Evolutionary conservation across 2,888 invertebrate species (phyloP).

Genomic region (Charanyca ferruginea): DNA sequence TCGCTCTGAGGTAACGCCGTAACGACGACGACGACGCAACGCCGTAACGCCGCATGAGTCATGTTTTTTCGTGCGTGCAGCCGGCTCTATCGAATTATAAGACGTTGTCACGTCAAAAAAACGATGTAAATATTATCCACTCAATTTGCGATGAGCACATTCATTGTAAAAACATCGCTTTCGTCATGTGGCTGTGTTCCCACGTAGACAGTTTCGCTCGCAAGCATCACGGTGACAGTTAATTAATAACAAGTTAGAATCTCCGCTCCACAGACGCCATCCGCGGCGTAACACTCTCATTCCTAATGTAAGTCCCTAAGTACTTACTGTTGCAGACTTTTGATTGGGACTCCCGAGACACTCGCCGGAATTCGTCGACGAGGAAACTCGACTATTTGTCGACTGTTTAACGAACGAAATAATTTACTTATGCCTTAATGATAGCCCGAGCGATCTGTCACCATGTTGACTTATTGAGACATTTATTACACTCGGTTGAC

Average conservation of each 20-base stretch:
- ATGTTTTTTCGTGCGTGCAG: constrained; percentile 41
- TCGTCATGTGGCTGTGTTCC: constrained; percentile 74
- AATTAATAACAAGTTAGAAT: constrained; percentile 82
- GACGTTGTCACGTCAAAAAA: too few relatives aligned
- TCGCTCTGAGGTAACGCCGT: too few relatives aligned
- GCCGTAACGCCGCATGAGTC: too few relatives aligned
- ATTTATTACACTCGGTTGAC: constrained; percentile 75
- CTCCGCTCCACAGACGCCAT: constrained; percentile 68
- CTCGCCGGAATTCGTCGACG: constrained; percentile 46
- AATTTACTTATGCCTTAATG: constrained; percentile 76
- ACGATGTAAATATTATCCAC: constrained; percentile 68
- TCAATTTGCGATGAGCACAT: constrained; percentile 69
- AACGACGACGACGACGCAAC: too few relatives aligned
- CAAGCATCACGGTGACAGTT: constrained; percentile 70
- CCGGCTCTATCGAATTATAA: too few relatives aligned
- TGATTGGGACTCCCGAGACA: constrained; percentile 74
- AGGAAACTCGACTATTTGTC: constrained; percentile 67
- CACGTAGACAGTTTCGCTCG: constrained; percentile 64
- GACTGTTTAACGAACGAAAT: constrained; percentile 71
- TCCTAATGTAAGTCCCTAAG: constrained; percentile 72
- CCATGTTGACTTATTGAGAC: constrained; percentile 74
- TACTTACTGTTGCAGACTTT: constrained; percentile 78
- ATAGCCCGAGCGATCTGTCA: constrained; percentile 74
- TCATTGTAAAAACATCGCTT: constrained; percentile 70
- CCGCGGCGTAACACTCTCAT: constrained; percentile 68